Percentiles rank a stretch among this genome's conserved stretches.
Evolutionary conservation across 2,797 vertebrate species (phyloP).

Genomic region (Phyllotis vaccarum): DNA sequence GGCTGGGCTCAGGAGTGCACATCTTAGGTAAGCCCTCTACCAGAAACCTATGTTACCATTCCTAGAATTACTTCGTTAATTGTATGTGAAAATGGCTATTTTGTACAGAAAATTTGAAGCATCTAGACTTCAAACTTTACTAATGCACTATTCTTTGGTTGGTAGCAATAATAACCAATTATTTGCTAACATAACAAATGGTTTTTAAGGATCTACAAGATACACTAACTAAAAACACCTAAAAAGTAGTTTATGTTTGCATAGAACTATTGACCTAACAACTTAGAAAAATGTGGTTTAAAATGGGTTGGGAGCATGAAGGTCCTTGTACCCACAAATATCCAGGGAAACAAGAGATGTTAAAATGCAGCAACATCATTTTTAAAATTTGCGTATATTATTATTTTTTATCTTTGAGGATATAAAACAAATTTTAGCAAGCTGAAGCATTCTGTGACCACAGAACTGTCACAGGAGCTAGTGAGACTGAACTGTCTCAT

Average conservation of each 20-base stretch:
- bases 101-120: neutral
- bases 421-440: neutral
- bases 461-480: neutral
- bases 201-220: neutral
- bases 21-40: neutral
- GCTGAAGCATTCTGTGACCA: neutral
- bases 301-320: neutral
- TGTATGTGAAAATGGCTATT: neutral
- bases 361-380: neutral
- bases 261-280: neutral
- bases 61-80: neutral
- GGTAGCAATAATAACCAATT: neutral
- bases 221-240: neutral
- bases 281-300: neutral
- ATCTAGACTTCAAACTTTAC: neutral
- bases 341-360: neutral
- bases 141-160: neutral
- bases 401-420: slow-evolving; percentile 13
- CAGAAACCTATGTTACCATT: neutral
- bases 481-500: neutral
- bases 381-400: neutral
- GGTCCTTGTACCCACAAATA: neutral
- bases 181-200: neutral
- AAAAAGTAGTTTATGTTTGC: neutral
- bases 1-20: rapidly evolving